Evolutionary conservation across 2,888 invertebrate genomes (phyloP).

Genomic region (Scaptomyza tumidula): DNA sequence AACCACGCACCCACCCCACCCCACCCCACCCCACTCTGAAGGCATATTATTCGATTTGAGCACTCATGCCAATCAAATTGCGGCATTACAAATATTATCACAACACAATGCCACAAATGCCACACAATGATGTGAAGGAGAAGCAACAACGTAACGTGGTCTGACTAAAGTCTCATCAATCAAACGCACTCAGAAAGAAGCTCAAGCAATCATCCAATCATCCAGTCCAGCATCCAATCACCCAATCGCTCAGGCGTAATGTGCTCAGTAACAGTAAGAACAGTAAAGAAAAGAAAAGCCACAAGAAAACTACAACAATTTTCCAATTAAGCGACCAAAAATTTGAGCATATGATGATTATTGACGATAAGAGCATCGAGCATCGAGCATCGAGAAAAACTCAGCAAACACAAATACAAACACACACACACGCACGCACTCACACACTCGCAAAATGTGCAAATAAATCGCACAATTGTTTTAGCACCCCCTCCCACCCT

Average conservation of each 20-base stretch:
- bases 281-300: slow-evolving; percentile 20
- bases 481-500: not conserved
- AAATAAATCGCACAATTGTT: slow-evolving; percentile 78
- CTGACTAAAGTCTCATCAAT: slow-evolving; percentile 64
- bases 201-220: slow-evolving; percentile 72
- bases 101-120: slow-evolving; percentile 76
- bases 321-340: slow-evolving; percentile 84
- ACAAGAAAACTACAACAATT: slow-evolving; percentile 83
- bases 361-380: slow-evolving; percentile 70
- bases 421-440: not conserved
- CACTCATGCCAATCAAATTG: slow-evolving; percentile 66
- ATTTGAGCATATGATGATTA: slow-evolving; percentile 83
- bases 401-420: not conserved
- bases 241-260: slow-evolving; percentile 74
- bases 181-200: slow-evolving; percentile 59
- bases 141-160: slow-evolving; percentile 6
- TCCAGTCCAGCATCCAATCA: slow-evolving; percentile 48
- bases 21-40: too few species aligned
- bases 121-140: slow-evolving; percentile 67
- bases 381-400: too few species aligned
- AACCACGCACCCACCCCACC: not conserved
- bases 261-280: slow-evolving; percentile 3
- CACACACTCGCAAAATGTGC: slow-evolving; percentile 67
- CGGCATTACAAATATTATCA: slow-evolving; percentile 74
- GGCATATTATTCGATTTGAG: slow-evolving; percentile 5